Evolutionary conservation across 2,113 vertebrate species (phyloP), one percentile per base, ranked within the genome.

Genomic region (Phoxinus phoxinus): DNA sequence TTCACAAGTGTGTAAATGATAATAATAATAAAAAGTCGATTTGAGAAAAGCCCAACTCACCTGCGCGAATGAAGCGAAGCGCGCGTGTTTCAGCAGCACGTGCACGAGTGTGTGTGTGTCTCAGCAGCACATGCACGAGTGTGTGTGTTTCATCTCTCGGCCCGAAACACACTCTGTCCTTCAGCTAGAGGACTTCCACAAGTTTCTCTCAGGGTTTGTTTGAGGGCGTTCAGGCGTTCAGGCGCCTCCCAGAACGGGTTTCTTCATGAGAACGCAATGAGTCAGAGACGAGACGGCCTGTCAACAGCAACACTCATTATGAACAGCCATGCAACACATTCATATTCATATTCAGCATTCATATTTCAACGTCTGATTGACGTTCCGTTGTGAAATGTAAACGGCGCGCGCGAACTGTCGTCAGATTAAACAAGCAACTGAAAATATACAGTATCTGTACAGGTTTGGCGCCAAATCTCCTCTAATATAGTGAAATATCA

Each of bases 171-270:
- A n/a, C n/a, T n/a, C 63, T 67, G 63, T 35, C 63, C 27, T 25
- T 6, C 13, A 6, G 8, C 15, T 65, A 2, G 17, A 67, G 3
- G 27, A 6, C 63, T 67, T 9, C 1, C 23, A 13, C 9, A 56
- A 51, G 72, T 19, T 30, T 53, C 25, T 30, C 25, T 51, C 41
- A n/a, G 11, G 8, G 73, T 10, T 7, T 21, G 53, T 56, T 48
- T 48, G 2, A 11, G 6, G 17, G 19, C 30, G 32, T 41, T 41
- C 41, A 41, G 6, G 67, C 17, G 41, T 3, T 8, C 41, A 74
- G 53, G 74, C 74, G 9, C 74, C 74, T 77, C 74, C 74, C 48
- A 77, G 19, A 35, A 23, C 53, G 56, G 12, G 27, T 35, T 77
- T 56, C 12, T 17, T 17, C n/a, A 25, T 46, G 37, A 73, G 71